These are phyloP conservation scores for Andrena trimmerana DNA, from an alignment of 2,888 invertebrate genomes.

Conservation along the genomic window DNA sequence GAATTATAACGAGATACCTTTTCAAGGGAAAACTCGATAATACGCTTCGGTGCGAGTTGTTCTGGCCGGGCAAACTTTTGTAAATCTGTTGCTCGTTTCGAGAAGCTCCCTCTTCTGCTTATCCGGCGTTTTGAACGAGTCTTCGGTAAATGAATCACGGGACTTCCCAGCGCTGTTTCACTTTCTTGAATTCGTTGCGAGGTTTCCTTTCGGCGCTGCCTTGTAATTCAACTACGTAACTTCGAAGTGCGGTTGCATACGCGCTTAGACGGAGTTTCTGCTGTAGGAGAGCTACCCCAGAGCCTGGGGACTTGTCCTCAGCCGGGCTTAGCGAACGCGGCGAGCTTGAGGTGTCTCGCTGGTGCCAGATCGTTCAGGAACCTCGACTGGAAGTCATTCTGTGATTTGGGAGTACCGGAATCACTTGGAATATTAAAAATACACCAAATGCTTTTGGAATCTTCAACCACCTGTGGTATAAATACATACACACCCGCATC, in stretches of 20 bases:
- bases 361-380: no score
- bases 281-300: not conserved
- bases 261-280: constrained; percentile 6
- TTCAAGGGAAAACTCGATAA: constrained; percentile 1
- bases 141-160: constrained; percentile 8
- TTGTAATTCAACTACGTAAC: constrained; percentile 22
- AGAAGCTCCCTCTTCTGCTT: not conserved
- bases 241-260: constrained; percentile 16
- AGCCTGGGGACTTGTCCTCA: no score
- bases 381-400: no score
- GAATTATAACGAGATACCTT: constrained; percentile 69
- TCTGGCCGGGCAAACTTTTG: not conserved
- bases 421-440: no score
- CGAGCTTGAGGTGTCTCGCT: no score
- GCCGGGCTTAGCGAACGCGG: no score
- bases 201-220: constrained; percentile 1
- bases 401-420: no score
- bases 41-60: not conserved
- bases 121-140: not conserved
- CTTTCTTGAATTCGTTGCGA: not conserved
- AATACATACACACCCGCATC: no score
- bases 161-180: not conserved
- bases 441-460: no score
- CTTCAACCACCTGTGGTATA: no score
- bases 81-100: not conserved